These are phyloP conservation scores for Neogale vison DNA, from an alignment of 2,113 vertebrate genomes.

Conservation along the genomic window DNA sequence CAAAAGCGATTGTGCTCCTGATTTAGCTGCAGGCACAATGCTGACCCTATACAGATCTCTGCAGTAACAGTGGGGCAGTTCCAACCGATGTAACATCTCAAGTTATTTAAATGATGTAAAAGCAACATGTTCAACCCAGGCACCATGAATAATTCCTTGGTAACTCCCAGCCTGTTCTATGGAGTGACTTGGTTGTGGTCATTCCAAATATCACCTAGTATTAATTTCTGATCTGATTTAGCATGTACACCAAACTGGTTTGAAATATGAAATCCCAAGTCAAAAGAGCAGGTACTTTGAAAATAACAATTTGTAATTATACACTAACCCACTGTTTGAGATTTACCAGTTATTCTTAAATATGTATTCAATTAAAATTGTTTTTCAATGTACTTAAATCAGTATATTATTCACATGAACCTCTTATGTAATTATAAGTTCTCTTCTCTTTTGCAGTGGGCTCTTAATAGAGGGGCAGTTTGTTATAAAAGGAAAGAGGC, in stretches of 20 bases:
- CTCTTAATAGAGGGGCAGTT: background rate
- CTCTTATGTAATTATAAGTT: background rate
- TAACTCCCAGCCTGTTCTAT: background rate
- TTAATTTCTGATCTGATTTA: background rate
- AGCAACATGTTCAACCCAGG: background rate
- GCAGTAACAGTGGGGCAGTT: background rate
- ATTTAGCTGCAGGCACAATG: background rate
- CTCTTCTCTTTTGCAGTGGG: background rate
- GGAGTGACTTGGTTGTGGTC: background rate
- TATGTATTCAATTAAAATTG: background rate
- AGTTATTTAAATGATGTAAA: background rate
- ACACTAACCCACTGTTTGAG: background rate
- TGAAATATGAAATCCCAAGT: constrained; percentile 49
- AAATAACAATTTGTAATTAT: constrained; percentile 17
- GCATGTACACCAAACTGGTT: background rate
- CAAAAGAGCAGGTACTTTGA: background rate
- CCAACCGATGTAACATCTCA: background rate
- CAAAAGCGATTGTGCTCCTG: background rate
- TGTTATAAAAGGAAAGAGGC: background rate
- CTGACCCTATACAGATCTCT: background rate
- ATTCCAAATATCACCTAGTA: background rate
- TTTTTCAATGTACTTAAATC: constrained; percentile 10
- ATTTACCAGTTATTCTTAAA: background rate
- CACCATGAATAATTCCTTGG: background rate
- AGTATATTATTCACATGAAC: background rate